Percentiles rank a stretch among this genome's conserved stretches.
phyloP scores from a whole-genome alignment of 2,797 vertebrate genomes.

The Cossypha polioptera region DNA sequence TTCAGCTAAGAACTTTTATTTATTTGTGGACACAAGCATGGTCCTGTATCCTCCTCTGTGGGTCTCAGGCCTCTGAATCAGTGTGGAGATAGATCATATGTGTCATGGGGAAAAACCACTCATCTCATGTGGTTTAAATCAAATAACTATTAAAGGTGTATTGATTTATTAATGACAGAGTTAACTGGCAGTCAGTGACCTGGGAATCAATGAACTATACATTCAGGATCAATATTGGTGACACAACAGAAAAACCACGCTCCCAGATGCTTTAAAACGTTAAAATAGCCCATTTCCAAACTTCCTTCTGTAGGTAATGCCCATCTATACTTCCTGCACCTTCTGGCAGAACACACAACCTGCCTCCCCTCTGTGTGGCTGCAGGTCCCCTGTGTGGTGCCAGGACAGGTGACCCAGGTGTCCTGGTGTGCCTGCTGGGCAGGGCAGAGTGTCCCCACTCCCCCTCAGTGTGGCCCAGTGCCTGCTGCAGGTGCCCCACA shows the following conservation, averaged over 20 bases:
- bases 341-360: not conserved
- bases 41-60: not conserved
- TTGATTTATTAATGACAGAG: not conserved
- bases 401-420: not conserved
- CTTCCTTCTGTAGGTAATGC: not conserved
- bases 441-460: not conserved
- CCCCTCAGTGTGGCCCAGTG: not conserved
- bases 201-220: not conserved
- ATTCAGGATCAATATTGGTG: not conserved
- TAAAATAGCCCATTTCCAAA: not conserved
- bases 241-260: not conserved
- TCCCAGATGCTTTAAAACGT: not conserved
- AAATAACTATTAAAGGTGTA: not conserved
- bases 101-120: not conserved
- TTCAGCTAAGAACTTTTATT: not conserved
- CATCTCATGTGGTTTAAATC: not conserved
- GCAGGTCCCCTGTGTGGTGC: not conserved
- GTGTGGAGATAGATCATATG: not conserved
- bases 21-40: not conserved
- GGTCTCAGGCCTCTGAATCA: not conserved
- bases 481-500: not conserved
- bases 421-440: fast-evolving
- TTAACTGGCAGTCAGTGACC: not conserved
- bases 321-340: fast-evolving
- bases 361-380: not conserved